phyloP scores from a whole-genome alignment of 37 sponge, comb jelly and placozoan species.

The Tethya wilhelma region DNA sequence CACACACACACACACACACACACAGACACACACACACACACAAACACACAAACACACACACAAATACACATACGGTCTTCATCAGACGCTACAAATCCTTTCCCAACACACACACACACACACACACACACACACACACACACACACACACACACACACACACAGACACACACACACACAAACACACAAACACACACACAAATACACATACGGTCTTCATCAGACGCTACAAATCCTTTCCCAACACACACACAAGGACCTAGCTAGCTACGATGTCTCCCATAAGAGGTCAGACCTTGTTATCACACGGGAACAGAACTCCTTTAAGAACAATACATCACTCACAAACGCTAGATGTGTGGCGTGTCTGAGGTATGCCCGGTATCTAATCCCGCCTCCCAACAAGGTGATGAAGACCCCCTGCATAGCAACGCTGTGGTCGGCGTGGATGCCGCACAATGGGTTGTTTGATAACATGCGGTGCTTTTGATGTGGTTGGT shows the following conservation, averaged over 20 bases:
- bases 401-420: too few relatives aligned
- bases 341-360: too few relatives aligned
- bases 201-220: neutral
- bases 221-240: neutral
- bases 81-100: neutral
- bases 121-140: conserved; percentile 25
- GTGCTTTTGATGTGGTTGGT: too few relatives aligned
- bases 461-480: too few relatives aligned
- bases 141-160: conserved; percentile 13
- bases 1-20: neutral
- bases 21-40: neutral
- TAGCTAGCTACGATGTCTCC: neutral
- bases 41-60: conserved; percentile 4
- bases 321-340: neutral
- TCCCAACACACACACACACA: conserved; percentile 14
- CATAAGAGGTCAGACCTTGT: neutral
- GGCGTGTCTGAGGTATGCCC: too few relatives aligned
- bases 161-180: neutral
- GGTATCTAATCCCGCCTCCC: too few relatives aligned
- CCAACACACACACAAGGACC: neutral
- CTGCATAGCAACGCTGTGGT: too few relatives aligned
- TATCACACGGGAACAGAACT: neutral
- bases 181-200: conserved; percentile 14
- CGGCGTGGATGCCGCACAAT: too few relatives aligned
- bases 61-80: neutral